Evolutionary conservation across 1,140 invertebrate genomes (phyloP), one percentile per base, ranked within the genome.

Genomic region (Neotoxoptera formosana): DNA sequence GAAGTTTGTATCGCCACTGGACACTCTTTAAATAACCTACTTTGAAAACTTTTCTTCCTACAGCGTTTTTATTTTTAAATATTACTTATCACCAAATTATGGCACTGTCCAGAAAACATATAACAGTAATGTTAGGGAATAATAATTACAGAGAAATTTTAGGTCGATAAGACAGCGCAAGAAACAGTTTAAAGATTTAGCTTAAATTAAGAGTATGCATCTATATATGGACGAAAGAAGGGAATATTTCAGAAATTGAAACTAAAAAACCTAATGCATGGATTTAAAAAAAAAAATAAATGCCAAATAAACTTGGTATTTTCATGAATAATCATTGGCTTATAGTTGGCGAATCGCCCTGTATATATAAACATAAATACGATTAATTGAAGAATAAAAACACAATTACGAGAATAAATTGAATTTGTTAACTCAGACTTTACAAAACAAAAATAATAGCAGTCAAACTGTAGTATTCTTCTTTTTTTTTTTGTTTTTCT

Each of bases 81-180:
- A 67, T 4, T n/a, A 67, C 60, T n/a, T n/a, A 67, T 67, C 60
- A n/a, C 14, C n/a, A n/a, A n/a, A n/a, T 76, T 76, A n/a, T 76
- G 60, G 17, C 30, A 76, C 6, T 17, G 1, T 17, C 17, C 60
- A 17, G 4, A 17, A 76, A n/a, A 17, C n/a, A n/a, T 76, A 76
- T 17, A 7, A n/a, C 0, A 2, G n/a, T 34, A n/a, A 11, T n/a
- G n/a, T 17, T n/a, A 17, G 2, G 6, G 1, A n/a, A 17, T 6
- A n/a, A 17, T 6, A n/a, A 76, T n/a, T 76, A 7, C 6, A 76
- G 30, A 76, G n/a, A 76, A 30, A 17, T n/a, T 76, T 76, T 76
- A n/a, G 30, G 0, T 76, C n/a, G 30, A 76, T 76, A 34, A n/a
- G 4, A n/a, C 6, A 34, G 60, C 17, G 30, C 7, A 76, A 2